Conservation (phyloP, 2,113 vertebrate species). For the Podarcis muralis region DNA sequence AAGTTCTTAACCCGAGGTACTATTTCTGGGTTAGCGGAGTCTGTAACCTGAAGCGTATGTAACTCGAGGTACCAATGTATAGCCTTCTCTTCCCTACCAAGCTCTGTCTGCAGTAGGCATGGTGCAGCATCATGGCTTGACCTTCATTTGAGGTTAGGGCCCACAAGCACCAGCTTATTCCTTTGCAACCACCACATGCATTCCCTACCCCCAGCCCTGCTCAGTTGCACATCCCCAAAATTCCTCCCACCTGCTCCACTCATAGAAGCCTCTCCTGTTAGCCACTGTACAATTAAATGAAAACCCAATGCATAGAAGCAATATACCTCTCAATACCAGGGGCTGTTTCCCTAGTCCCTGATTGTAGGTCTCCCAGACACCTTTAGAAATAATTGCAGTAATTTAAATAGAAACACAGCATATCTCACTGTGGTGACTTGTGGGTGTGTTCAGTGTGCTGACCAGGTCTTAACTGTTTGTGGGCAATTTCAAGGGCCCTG, state of each 20-base stretch:
- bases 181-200: too few relatives aligned
- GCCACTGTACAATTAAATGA: background rate
- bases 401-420: background rate
- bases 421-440: background rate
- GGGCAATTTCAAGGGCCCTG: background rate
- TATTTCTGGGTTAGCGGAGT: too few relatives aligned
- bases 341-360: too few relatives aligned
- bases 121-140: too few relatives aligned
- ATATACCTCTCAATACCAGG: background rate
- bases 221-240: background rate
- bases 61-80: too few relatives aligned
- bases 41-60: too few relatives aligned
- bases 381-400: background rate
- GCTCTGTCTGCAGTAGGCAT: too few relatives aligned
- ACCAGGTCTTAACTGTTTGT: background rate
- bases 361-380: too few relatives aligned
- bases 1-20: too few relatives aligned
- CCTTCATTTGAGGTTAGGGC: too few relatives aligned
- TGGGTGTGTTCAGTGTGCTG: background rate
- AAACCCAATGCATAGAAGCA: background rate
- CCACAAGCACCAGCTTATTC: too few relatives aligned
- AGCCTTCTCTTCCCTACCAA: too few relatives aligned
- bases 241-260: background rate
- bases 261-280: background rate
- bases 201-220: background rate